Conservation (phyloP, 1,140 invertebrate genomes). For the Orchesella cincta region DNA sequence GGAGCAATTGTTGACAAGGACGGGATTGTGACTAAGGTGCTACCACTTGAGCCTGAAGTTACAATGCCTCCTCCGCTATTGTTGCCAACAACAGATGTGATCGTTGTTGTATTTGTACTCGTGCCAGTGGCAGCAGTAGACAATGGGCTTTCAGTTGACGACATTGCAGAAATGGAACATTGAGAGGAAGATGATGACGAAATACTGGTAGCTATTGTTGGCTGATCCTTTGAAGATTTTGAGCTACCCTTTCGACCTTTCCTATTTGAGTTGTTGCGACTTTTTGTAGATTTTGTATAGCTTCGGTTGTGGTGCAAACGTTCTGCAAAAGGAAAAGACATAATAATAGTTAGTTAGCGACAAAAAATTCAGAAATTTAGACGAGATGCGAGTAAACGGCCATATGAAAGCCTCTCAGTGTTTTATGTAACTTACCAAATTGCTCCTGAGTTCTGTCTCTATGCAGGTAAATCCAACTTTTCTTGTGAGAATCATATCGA, state of each 20-base stretch:
- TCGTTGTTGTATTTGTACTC: background rate
- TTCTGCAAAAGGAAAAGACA: constrained; percentile 35
- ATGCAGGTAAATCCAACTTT: constrained; percentile 89
- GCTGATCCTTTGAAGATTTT: background rate
- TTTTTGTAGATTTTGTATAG: constrained; percentile 51
- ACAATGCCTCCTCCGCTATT: background rate
- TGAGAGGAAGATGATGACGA: constrained; percentile 2
- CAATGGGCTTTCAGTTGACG: background rate
- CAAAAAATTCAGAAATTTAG: background rate
- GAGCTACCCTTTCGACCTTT: constrained; percentile 44
- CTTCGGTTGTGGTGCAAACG: constrained; percentile 50
- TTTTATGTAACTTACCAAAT: constrained; percentile 65
- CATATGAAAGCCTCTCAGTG: no score
- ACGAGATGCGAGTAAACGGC: background rate
- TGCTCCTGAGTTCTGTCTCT: constrained; percentile 73
- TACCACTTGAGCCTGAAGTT: background rate
- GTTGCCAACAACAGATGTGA: constrained; percentile 6
- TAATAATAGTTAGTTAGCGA: background rate
- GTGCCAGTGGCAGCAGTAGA: background rate
- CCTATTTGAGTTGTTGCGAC: constrained; percentile 43
- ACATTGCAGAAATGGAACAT: constrained; percentile 23
- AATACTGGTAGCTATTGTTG: no score
- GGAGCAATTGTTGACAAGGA: background rate
- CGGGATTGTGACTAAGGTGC: background rate
- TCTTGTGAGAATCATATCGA: constrained; percentile 82